Base-by-base conservation (phyloP, 2,797 vertebrate genomes). In the Mus caroli region DNA sequence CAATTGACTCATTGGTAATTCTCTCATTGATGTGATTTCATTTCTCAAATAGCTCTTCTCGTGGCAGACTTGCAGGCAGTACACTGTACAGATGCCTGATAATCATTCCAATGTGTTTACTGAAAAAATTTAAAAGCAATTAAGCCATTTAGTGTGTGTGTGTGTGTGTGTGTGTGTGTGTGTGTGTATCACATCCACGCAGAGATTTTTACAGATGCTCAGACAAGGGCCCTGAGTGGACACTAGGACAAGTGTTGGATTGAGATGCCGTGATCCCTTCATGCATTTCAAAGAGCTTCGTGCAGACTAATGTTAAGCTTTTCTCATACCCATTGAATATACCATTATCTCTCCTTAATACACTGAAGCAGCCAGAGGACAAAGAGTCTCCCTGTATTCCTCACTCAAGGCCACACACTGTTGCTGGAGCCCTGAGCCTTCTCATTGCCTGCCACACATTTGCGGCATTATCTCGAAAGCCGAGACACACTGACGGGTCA, bases 1-100 rank as follows among this genome's bases (percentile, higher is more conserved):
- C 96, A 97, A 96, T 97, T 97, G 97, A 88, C 96, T 97, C 96
- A 95, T 97, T 97, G 95, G 95, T 97, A 89, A 89, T 96, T 98
- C 96, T 95, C 83, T 91, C 94, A 71, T 13, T 95, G 97, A 97
- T 97, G 94, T 95, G 97, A 97, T 97, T 97, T 97, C 56, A 94
- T 90, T 97, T 95, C 95, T 97, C 92, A 94, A 95, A 97, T 67
- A 91, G 96, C 94, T 92, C 92, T 97, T 97, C 96, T 91, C 79
- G 0, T 91, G 92, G 92, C 89, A 90, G 96, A 90, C 92, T 97
- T 79, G 92, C 91, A 56, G 28, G 37, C 78, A 84, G 77, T 88
- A 95, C 96, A 93, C 77, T 93, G 85, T 40, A 88, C 97, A 98
- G 97, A 97, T 76, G 96, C 95, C 94, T 92, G 79, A 10, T 83